Base-by-base conservation (phyloP, 2,113 vertebrate species). In the Phyllostomus hastatus region DNA sequence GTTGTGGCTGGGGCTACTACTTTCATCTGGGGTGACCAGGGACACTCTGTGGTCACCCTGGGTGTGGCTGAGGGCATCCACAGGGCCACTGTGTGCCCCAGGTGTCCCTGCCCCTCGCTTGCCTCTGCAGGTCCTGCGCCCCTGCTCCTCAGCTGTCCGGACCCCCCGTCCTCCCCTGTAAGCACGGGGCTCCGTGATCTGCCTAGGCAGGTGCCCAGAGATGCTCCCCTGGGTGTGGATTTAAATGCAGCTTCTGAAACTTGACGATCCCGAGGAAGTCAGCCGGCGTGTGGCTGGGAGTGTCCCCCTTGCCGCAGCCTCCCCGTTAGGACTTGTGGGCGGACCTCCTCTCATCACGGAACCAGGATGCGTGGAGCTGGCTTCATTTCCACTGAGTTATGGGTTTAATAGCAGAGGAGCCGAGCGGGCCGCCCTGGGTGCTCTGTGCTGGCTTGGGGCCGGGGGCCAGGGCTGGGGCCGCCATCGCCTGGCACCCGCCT, bases 351-450 rank as follows among this genome's bases (percentile, higher is more conserved):
- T 76, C 70, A 3, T 61, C 48, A 1, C 1, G 72, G 78, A 59
- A 64, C 38, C 1, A 3, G 16, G 4, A 78, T 7, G 14, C 4
- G 1, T 4, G 3, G 24, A 43, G 48, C 70, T 16, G 10, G 41
- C 41, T 54, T 17, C 1, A 20, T 43, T 35, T 52, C 41, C 0
- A 2, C 81, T 94, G 96, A 97, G 15, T 96, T 94, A 96, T 72
- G 86, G 85, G 35, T 96, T 93, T 97, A 96, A 97, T 83, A 95
- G 96, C n/a, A 11, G 90, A 81, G 50, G 11, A 46, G 57, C 76
- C 1, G 31, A 11, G n/a, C 64, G 14, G 88, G 73, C 59, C 1
- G 22, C 67, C 33, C 2, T 33, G 54, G 31, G 31, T 33, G 69
- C 91, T 90, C 73, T 3, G 0, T 1, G 7, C n/a, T 6, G 84